These are phyloP conservation scores for Colaptes auratus DNA, from an alignment of 2,113 vertebrate species.

Conservation along the genomic window DNA sequence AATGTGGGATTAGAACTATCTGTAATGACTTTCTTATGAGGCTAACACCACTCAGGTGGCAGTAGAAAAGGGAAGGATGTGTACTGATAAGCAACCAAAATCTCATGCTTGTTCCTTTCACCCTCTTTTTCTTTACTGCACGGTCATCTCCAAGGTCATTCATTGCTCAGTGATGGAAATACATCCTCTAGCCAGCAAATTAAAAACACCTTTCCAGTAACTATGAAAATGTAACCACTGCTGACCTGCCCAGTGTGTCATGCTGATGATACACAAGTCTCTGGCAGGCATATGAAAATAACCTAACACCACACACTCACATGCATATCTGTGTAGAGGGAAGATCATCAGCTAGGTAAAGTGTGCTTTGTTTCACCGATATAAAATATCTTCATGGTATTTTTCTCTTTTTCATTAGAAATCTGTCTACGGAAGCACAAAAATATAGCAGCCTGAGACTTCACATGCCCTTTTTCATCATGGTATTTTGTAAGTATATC, in stretches of 20 bases:
- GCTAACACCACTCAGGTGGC: neutral
- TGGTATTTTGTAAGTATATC: neutral
- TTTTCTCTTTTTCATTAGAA: neutral
- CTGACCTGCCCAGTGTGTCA: neutral
- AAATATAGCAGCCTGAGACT: neutral
- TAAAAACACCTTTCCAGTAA: neutral
- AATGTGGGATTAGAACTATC: neutral
- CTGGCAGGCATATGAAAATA: neutral
- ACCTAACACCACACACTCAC: neutral
- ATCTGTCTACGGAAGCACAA: neutral
- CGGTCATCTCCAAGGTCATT: neutral
- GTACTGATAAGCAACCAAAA: neutral
- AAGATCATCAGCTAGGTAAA: neutral
- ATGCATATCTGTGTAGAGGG: rapidly evolving
- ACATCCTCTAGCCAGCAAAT: neutral
- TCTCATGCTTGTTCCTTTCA: neutral
- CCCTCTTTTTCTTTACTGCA: neutral
- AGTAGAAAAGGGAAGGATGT: neutral
- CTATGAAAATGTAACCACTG: neutral
- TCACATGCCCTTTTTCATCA: neutral
- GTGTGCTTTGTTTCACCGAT: neutral
- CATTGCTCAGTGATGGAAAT: neutral
- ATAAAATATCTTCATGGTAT: neutral
- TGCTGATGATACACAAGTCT: neutral
- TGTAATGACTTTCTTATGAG: neutral